These are phyloP conservation scores for Pygoscelis antarcticus DNA, from an alignment of 2,113 vertebrate species.

Conservation along the genomic window DNA sequence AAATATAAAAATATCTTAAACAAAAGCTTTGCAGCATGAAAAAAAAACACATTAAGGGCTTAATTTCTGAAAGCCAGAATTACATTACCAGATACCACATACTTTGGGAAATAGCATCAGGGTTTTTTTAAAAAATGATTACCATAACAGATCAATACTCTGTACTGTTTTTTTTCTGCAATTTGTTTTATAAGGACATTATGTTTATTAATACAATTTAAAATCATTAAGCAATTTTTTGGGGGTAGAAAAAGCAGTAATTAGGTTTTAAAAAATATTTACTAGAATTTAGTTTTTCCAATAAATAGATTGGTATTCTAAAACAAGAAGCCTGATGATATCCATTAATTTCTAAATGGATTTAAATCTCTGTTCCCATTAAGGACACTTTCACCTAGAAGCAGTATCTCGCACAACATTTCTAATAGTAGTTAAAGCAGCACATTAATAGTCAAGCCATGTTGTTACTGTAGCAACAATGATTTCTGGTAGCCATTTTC, in stretches of 20 bases:
- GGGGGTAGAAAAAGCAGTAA: neutral
- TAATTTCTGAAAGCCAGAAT: neutral
- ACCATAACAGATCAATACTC: neutral
- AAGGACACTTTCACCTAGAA: neutral
- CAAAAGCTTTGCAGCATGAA: neutral
- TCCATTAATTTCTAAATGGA: neutral
- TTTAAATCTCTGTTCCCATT: neutral
- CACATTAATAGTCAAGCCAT: constrained; percentile 33
- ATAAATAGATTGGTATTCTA: neutral
- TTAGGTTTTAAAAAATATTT: neutral
- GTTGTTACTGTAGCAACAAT: constrained; percentile 55
- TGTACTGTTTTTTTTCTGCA: fast-evolving
- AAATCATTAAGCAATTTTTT: neutral
- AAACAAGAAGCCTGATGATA: neutral
- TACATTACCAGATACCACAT: neutral
- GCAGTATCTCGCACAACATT: neutral
- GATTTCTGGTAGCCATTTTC: constrained; percentile 64
- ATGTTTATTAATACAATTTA: neutral
- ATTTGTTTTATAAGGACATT: neutral
- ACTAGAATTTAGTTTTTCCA: neutral
- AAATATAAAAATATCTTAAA: neutral
- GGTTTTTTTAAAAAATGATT: neutral
- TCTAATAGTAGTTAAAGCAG: neutral
- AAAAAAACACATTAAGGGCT: neutral
- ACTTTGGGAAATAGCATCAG: neutral